Evolutionary conservation across 2,113 vertebrate genomes (phyloP).

Genomic region (Urocitellus parryii): DNA sequence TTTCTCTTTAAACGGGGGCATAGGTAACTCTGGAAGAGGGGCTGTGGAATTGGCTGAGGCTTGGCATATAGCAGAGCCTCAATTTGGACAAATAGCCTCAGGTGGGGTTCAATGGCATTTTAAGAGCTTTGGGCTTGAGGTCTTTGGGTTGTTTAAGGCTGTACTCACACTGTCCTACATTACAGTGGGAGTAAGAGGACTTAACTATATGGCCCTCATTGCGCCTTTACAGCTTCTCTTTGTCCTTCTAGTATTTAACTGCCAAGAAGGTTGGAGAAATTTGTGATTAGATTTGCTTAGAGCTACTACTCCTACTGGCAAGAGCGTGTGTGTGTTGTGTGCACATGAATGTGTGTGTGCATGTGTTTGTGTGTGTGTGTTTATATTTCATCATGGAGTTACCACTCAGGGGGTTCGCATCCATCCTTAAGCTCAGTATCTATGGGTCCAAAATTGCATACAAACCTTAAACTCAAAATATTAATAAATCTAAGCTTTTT

Average conservation of each 20-base stretch:
- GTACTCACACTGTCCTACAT: background rate
- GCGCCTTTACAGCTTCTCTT: background rate
- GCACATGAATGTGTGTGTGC: background rate
- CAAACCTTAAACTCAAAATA: slow-evolving; percentile 18
- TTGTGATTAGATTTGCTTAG: background rate
- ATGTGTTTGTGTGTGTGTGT: background rate
- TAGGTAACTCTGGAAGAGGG: slow-evolving; percentile 37
- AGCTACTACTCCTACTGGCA: background rate
- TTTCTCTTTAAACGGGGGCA: slow-evolving; percentile 54
- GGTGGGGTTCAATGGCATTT: background rate
- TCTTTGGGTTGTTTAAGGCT: background rate
- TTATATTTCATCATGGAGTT: background rate
- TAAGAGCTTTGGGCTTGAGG: background rate
- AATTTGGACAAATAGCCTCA: background rate
- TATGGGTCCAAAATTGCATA: background rate
- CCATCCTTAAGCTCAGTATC: background rate
- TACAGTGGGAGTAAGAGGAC: background rate
- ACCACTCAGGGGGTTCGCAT: background rate
- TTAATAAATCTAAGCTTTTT: background rate
- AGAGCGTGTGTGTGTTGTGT: background rate
- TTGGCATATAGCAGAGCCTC: background rate
- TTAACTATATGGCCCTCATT: background rate
- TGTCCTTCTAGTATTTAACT: background rate
- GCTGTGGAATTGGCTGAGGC: background rate
- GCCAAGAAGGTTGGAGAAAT: slow-evolving; percentile 3